phyloP scores from a whole-genome alignment of 2,797 vertebrate species.

The Rhincodon typus region DNA sequence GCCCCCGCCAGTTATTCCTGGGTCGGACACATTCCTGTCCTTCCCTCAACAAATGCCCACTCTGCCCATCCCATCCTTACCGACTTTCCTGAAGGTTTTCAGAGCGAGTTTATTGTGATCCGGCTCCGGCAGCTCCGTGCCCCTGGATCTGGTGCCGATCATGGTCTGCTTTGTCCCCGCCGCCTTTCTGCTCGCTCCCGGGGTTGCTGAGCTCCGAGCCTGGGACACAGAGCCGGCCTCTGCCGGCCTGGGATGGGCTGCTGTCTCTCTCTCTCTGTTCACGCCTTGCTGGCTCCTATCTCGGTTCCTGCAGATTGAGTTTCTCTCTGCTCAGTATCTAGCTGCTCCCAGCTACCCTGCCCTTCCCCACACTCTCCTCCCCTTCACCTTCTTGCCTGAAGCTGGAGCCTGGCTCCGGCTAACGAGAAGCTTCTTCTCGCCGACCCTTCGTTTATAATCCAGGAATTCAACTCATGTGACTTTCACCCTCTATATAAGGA shows the following conservation, averaged over 20 bases:
- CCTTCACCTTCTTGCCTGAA: not conserved
- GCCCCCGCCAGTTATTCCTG: not conserved
- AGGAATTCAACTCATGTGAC: not conserved
- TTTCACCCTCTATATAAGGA: not conserved
- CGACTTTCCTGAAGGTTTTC: slow-evolving; percentile 30
- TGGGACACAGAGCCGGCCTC: not conserved
- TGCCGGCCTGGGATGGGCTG: not conserved
- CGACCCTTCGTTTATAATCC: not conserved
- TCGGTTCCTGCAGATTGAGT: not conserved
- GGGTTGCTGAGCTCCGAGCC: not conserved
- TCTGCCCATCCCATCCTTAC: not conserved
- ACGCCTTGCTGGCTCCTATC: not conserved
- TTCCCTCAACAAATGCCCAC: not conserved
- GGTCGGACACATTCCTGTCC: not conserved
- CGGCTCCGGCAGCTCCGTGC: not conserved
- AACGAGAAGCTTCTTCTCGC: not conserved
- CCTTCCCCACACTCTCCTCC: not conserved
- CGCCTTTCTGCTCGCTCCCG: no score
- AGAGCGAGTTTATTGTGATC: not conserved
- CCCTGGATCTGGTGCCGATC: not conserved
- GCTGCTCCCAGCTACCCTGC: not conserved
- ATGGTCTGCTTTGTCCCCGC: not conserved
- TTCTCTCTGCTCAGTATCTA: not conserved
- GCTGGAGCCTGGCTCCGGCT: not conserved
- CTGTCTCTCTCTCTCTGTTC: no score